Base-by-base conservation (phyloP, 2,888 invertebrate species). In the Machimus rusticus region DNA sequence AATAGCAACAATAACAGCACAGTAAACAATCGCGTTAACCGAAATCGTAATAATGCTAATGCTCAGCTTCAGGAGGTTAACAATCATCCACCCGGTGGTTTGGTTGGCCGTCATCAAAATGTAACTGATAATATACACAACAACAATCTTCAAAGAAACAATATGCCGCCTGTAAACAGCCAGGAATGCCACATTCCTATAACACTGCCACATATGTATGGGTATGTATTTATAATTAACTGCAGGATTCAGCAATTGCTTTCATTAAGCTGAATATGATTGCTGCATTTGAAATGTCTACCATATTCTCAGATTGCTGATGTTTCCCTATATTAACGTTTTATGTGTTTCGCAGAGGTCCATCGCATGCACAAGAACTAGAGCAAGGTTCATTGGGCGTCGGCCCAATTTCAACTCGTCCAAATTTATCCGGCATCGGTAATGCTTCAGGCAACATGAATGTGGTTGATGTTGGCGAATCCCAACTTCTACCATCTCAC, bases 401-500 rank as follows among this genome's bases (percentile, higher is more conserved):
- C 8, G 89, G 89, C 37, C 88, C 89, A 37, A 88, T 90, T 23
- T 51, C 90, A 19, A 87, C 89, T 39, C 89, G 89, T 76, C 86
- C 89, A 82, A 88, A 89, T 79, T 88, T 86, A 77, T 89, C 89
- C 37, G 86, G 46, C 1, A 55, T 85, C 31, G 34, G 84, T 0
- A 51, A 55, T 55, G 76, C 74, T 4, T 12, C 43, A 5, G 46
- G 66, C 31, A 85, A 87, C 34, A 39, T 74, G 5, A 86, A 37
- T 51, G 66, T 82, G 12, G 85, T 79, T 9, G 88, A 88, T 66
- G 43, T 88, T 2, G 46, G 88, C 23, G 90, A 90, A 28, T 85
- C 88, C 8, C 94, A 94, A 77, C 91, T 94, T 91, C 93, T 94
- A 91, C 94, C 94, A 14, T 94, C 94, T 19, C 95, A 95, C 89